A percentile compares a stretch with the other conserved stretches of the same genome.
These are phyloP conservation scores for Pelecanoides urinatrix DNA, from an alignment of 2,113 vertebrate genomes.

Conservation along the genomic window DNA sequence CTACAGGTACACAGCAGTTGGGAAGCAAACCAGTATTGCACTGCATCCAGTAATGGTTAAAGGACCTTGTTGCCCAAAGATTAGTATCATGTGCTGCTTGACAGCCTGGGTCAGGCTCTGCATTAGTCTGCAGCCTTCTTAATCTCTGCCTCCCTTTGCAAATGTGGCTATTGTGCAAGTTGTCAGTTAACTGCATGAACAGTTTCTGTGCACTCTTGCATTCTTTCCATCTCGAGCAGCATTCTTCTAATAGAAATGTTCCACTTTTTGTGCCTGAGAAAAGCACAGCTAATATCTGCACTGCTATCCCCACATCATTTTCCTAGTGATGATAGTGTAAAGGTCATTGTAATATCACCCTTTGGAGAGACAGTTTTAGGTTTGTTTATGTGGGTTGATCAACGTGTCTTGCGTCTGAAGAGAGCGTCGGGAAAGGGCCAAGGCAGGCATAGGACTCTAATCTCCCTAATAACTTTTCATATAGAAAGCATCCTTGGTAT, in stretches of 20 bases:
- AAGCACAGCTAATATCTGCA: neutral
- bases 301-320: neutral
- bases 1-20: constrained; percentile 75
- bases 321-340: neutral
- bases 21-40: neutral
- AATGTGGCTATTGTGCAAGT: neutral
- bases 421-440: neutral
- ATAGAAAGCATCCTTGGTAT: neutral
- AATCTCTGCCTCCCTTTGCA: neutral
- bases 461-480: neutral
- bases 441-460: neutral
- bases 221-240: fast-evolving
- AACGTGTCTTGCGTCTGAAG: neutral
- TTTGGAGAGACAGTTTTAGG: neutral
- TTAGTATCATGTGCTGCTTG: neutral
- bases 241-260: neutral
- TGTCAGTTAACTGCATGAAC: neutral
- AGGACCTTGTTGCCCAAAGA: neutral
- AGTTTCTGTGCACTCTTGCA: neutral
- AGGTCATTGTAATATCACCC: neutral
- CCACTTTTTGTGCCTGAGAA: neutral
- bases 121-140: neutral
- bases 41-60: neutral
- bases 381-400: neutral
- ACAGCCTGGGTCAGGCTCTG: neutral